phyloP scores from a whole-genome alignment of 2,113 vertebrate species.

The Ramphastos sulfuratus region DNA sequence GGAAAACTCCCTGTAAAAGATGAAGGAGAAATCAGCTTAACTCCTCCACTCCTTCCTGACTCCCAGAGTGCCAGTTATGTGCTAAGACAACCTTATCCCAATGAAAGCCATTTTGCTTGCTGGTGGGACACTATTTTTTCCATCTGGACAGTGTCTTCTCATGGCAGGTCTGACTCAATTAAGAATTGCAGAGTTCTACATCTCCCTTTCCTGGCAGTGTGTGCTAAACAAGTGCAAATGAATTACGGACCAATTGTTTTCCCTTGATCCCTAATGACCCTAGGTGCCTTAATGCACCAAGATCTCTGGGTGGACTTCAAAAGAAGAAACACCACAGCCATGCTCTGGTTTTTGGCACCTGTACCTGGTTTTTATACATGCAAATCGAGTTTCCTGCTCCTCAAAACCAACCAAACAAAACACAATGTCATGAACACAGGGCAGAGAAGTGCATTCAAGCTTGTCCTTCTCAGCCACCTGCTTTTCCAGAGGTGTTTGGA shows the following conservation, averaged over 20 bases:
- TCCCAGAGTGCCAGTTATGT: slow-evolving; percentile 6
- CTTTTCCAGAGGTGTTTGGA: not conserved
- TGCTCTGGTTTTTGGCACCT: not conserved
- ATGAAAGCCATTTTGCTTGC: slow-evolving; percentile 6
- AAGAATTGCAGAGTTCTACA: not conserved
- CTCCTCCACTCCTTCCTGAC: not conserved
- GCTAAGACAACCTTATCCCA: slow-evolving; percentile 16
- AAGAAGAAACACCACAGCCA: not conserved
- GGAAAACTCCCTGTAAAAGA: not conserved
- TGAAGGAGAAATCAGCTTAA: slow-evolving; percentile 14
- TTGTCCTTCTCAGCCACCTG: not conserved
- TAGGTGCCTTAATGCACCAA: not conserved
- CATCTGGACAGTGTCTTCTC: slow-evolving; percentile 13
- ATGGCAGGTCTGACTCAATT: slow-evolving; percentile 19
- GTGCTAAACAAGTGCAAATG: not conserved
- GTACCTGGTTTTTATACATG: slow-evolving; percentile 30
- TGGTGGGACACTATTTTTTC: not conserved
- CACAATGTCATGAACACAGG: not conserved
- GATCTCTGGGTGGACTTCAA: not conserved
- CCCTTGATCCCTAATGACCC: not conserved
- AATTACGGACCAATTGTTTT: not conserved
- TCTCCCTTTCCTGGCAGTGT: slow-evolving; percentile 18
- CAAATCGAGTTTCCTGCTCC: not conserved
- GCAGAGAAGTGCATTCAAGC: not conserved
- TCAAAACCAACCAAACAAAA: not conserved